phyloP scores from a whole-genome alignment of 2,113 vertebrate species.

The Phrynocephalus versicolor region DNA sequence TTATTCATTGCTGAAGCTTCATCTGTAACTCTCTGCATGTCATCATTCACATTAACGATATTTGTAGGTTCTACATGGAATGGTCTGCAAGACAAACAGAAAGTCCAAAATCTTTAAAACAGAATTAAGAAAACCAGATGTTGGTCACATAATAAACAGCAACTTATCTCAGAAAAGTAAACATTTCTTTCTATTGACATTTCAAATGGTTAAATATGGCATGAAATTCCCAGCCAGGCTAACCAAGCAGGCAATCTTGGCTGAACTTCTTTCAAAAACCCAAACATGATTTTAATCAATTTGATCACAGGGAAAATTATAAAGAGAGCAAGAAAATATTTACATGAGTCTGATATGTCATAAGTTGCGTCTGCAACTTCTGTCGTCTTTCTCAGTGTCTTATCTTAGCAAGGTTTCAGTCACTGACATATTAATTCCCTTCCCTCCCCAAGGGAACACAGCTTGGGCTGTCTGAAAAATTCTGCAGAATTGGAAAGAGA shows the following conservation, averaged over 20 bases:
- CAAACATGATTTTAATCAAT: not conserved
- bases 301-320: not conserved
- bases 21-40: conserved; percentile 83
- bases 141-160: not conserved
- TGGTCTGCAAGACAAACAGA: conserved; percentile 76
- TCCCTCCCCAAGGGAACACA: not conserved
- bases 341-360: too few relatives aligned
- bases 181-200: not conserved
- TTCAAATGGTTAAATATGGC: not conserved
- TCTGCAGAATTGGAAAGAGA: not conserved
- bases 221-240: not conserved
- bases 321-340: not conserved
- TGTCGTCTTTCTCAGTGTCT: not conserved
- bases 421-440: not conserved
- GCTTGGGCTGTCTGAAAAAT: not conserved
- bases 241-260: not conserved
- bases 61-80: conserved; percentile 92
- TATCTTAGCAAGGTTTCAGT: not conserved
- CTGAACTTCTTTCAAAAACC: not conserved
- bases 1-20: conserved; percentile 93
- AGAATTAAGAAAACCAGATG: conserved; percentile 22
- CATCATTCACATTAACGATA: conserved; percentile 79
- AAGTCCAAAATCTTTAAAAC: conserved; percentile 12
- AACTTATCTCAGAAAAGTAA: not conserved
- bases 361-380: too few relatives aligned